Conservation (phyloP, 2,888 invertebrate genomes). For the Caenorhabditis sp. region DNA sequence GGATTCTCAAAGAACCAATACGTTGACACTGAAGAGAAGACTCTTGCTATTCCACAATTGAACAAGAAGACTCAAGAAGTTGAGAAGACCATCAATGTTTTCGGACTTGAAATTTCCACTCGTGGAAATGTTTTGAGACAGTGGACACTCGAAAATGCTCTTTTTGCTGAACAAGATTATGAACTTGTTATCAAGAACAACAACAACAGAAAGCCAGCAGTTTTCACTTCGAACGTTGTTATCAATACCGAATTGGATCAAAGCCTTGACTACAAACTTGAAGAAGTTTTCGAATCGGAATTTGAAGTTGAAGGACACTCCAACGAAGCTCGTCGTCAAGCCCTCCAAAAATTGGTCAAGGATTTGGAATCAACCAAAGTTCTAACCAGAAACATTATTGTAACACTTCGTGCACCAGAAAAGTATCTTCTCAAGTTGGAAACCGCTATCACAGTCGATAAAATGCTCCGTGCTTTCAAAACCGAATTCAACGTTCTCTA, state of each 20-base stretch:
- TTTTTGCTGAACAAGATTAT: constrained; percentile 56
- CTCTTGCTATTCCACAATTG: constrained; percentile 47
- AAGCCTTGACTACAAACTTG: constrained; percentile 32
- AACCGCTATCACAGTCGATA: constrained; percentile 25
- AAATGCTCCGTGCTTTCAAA: constrained; percentile 31
- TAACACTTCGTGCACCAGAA: constrained; percentile 31
- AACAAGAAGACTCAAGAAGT: constrained; percentile 31
- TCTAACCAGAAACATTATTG: neutral
- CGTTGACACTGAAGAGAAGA: constrained; percentile 57
- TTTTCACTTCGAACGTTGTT: constrained; percentile 15
- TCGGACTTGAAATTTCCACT: constrained; percentile 46
- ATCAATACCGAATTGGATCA: constrained; percentile 11
- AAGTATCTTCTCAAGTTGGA: constrained; percentile 19
- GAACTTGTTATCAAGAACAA: constrained; percentile 41
- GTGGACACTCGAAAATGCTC: constrained; percentile 33
- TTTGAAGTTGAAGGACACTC: constrained; percentile 33
- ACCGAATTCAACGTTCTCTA: constrained; percentile 21
- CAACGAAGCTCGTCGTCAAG: constrained; percentile 25
- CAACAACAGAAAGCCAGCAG: constrained; percentile 18
- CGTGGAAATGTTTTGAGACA: constrained; percentile 43
- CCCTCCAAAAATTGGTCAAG: constrained; percentile 33
- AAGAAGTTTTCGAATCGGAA: constrained; percentile 35
- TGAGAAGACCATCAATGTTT: constrained; percentile 25
- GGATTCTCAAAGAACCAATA: constrained; percentile 34
- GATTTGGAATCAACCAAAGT: constrained; percentile 17